A percentile compares a stretch with the other conserved stretches of the same genome.
phyloP scores from a whole-genome alignment of 2,113 vertebrate species.

The Mus pahari region DNA sequence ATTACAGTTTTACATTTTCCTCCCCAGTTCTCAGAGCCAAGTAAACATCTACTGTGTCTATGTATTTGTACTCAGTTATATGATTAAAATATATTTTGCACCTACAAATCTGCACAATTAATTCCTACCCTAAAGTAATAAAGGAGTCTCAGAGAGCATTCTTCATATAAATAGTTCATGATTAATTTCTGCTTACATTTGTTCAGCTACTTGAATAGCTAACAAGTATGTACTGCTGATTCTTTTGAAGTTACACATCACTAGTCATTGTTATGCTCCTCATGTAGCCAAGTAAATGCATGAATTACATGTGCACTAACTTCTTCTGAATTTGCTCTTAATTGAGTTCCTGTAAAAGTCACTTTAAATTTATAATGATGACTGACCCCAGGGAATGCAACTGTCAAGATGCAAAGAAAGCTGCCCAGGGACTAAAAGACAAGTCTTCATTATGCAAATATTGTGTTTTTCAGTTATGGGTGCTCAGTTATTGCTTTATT shows the following conservation, averaged over 20 bases:
- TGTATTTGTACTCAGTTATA: neutral
- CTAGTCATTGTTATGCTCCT: constrained; percentile 44
- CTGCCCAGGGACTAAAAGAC: constrained; percentile 47
- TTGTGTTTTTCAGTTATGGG: constrained; percentile 58
- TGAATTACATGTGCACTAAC: constrained; percentile 60
- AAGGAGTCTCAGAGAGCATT: neutral
- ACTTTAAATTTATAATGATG: constrained; percentile 77
- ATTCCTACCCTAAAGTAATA: neutral
- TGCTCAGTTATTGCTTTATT: constrained; percentile 64
- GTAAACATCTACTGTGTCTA: neutral
- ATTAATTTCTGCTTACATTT: constrained; percentile 44
- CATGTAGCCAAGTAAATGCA: constrained; percentile 59
- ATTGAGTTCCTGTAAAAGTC: constrained; percentile 79
- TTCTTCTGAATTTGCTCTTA: constrained; percentile 74
- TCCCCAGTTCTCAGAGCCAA: neutral
- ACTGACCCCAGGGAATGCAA: constrained; percentile 64
- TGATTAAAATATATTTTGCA: neutral
- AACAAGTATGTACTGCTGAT: neutral
- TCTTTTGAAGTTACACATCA: constrained; percentile 37
- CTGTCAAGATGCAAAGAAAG: constrained; percentile 64
- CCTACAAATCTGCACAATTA: constrained; percentile 29
- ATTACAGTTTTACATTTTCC: neutral
- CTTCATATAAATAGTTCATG: constrained; percentile 7
- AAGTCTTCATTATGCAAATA: constrained; percentile 75
- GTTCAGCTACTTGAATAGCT: constrained; percentile 34